Conservation (phyloP, 2,797 vertebrate genomes). For the Morelia viridis region DNA sequence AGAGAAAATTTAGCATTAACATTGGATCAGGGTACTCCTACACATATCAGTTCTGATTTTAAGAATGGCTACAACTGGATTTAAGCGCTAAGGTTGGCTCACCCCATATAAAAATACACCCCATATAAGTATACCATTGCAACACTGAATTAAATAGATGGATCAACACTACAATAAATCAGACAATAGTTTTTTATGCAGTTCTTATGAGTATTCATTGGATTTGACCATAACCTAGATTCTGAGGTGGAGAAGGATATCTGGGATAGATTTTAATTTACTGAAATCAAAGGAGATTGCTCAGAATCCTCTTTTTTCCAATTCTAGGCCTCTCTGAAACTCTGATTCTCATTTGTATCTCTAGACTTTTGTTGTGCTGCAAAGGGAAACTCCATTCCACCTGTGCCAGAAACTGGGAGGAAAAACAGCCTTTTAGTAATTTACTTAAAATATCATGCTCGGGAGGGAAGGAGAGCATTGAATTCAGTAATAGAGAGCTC, state of each 20-base stretch:
- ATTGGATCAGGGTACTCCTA: neutral
- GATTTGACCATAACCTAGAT: neutral
- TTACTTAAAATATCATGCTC: neutral
- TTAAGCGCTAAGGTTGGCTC: neutral
- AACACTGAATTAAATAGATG: neutral
- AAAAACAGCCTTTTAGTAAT: neutral
- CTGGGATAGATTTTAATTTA: neutral
- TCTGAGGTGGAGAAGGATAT: neutral
- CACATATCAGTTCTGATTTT: neutral
- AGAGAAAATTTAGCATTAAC: neutral
- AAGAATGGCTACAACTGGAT: neutral
- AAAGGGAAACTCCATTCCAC: neutral
- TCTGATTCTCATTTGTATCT: neutral
- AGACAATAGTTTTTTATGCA: neutral
- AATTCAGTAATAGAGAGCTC: neutral
- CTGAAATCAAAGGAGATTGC: neutral
- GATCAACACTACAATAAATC: neutral
- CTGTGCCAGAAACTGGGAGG: neutral
- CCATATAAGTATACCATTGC: neutral
- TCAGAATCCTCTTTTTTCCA: neutral
- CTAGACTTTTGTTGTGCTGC: neutral
- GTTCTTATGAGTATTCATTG: neutral
- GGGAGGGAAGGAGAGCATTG: neutral
- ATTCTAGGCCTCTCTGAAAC: neutral
- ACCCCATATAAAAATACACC: neutral